phyloP scores from a whole-genome alignment of 2,113 vertebrate species.

The Illadopsis cleaveri region DNA sequence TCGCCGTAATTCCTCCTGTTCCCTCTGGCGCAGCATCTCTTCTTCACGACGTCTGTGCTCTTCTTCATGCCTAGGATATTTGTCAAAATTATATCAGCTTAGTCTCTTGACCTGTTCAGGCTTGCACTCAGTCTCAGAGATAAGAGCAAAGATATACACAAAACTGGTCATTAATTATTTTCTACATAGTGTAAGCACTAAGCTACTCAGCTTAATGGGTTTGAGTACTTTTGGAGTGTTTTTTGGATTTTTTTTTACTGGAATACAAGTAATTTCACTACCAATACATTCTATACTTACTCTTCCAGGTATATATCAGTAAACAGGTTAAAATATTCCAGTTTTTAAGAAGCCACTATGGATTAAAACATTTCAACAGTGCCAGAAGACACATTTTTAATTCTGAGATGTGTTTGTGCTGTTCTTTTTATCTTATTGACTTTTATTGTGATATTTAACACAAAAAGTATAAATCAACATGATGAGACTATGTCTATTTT shows the following conservation, averaged over 20 bases:
- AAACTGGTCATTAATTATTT: background rate
- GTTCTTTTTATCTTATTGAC: background rate
- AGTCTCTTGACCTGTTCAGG: background rate
- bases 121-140: background rate
- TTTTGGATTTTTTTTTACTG: background rate
- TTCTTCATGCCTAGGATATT: constrained; percentile 83
- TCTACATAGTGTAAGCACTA: background rate
- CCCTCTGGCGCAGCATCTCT: constrained; percentile 92
- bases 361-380: background rate
- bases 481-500: background rate
- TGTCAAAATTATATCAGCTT: background rate
- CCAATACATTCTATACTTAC: background rate
- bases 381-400: background rate
- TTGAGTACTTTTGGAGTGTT: background rate
- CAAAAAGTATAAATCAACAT: background rate
- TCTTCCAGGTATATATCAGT: background rate
- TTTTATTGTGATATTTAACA: background rate
- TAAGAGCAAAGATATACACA: background rate
- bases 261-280: background rate
- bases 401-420: background rate
- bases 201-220: background rate
- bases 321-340: background rate
- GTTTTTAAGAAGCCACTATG: background rate
- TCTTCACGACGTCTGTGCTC: constrained; percentile 92
- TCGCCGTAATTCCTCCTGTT: constrained; percentile 90